Evolutionary conservation across 2,888 invertebrate species (phyloP).

Genomic region (Lasioglossum malachurum): DNA sequence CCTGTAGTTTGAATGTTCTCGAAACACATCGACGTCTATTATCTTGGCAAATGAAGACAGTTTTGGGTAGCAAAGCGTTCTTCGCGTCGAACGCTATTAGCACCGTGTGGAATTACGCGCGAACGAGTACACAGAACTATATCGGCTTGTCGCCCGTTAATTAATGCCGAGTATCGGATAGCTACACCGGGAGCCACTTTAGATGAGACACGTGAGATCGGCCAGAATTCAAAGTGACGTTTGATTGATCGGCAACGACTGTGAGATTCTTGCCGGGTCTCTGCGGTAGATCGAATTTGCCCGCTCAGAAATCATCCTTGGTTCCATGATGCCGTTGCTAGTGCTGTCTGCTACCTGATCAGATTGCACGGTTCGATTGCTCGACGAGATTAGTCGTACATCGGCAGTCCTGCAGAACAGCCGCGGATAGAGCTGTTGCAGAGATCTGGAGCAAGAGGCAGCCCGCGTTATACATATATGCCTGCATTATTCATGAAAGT

Average conservation of each 20-base stretch:
- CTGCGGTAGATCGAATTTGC: conserved; percentile 32
- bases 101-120: background rate
- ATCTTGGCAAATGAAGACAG: background rate
- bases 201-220: conserved; percentile 30
- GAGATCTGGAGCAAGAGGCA: conserved; percentile 34
- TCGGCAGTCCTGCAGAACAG: conserved; percentile 10
- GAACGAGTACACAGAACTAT: background rate
- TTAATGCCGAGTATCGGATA: conserved; percentile 41
- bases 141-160: conserved; percentile 48
- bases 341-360: conserved; percentile 5
- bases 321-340: background rate
- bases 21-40: background rate
- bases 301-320: conserved; percentile 16
- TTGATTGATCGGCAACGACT: conserved; percentile 56
- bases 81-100: background rate
- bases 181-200: conserved; percentile 9
- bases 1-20: background rate
- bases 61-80: background rate
- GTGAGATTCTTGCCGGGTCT: conserved; percentile 20
- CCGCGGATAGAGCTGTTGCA: conserved; percentile 62
- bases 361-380: conserved; percentile 33
- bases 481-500: conserved; percentile 83
- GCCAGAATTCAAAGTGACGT: conserved; percentile 37
- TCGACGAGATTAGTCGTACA: conserved; percentile 31
- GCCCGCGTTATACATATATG: conserved; percentile 52